Conservation (phyloP, 2,113 vertebrate species). For the Tyto alba region DNA sequence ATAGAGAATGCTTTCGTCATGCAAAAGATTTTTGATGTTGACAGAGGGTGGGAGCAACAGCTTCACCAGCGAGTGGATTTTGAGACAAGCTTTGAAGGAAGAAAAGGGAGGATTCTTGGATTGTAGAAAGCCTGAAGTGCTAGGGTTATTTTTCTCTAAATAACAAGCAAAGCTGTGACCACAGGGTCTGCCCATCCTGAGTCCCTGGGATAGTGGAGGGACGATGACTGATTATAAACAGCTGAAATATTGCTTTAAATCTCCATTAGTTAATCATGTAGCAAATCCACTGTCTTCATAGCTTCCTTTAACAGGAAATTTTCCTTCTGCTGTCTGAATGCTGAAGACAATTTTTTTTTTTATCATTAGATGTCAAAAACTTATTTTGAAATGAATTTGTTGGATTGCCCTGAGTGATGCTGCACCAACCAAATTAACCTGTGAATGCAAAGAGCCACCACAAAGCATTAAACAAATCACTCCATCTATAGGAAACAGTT, state of each 20-base stretch:
- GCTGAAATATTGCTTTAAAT: not conserved
- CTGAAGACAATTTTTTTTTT: not conserved
- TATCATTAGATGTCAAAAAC: not conserved
- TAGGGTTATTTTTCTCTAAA: not conserved
- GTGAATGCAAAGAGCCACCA: not conserved
- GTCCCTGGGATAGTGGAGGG: not conserved
- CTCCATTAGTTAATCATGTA: not conserved
- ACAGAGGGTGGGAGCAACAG: not conserved
- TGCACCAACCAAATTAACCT: not conserved
- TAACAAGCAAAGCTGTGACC: not conserved
- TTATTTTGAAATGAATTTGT: not conserved
- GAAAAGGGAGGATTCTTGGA: not conserved
- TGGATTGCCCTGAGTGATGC: not conserved
- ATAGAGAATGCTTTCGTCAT: not conserved
- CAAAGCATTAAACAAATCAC: not conserved
- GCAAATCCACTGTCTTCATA: not conserved
- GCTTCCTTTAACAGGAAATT: constrained; percentile 1
- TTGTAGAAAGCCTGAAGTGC: not conserved
- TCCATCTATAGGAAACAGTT: not conserved
- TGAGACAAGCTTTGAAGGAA: not conserved
- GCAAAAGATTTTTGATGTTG: not conserved
- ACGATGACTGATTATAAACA: not conserved
- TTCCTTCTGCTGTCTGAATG: not conserved
- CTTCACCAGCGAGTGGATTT: not conserved
- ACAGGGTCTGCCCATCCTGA: not conserved